These are phyloP conservation scores for Sphaeridia pumilis DNA, from an alignment of 2,888 invertebrate species.

Conservation along the genomic window DNA sequence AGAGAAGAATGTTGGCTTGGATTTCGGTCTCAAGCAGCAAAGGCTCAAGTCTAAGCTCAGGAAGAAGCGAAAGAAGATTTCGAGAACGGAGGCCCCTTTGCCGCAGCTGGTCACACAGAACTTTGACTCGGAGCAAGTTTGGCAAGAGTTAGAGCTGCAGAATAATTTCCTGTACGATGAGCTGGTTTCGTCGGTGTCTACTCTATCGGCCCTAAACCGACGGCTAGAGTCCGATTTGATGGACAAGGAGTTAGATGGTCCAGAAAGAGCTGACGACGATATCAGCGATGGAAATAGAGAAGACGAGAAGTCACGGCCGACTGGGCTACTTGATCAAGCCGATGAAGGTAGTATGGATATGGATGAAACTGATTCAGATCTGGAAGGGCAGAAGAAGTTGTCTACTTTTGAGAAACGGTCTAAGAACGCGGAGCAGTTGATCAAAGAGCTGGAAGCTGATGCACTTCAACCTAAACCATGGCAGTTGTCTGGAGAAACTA, in stretches of 20 bases:
- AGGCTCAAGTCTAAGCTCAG: constrained; percentile 9
- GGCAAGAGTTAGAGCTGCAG: constrained; percentile 83
- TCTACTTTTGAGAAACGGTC: constrained; percentile 67
- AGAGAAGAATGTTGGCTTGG: constrained; percentile 3
- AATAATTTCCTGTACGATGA: constrained; percentile 51
- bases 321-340: too few species aligned
- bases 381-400: constrained; percentile 35
- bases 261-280: too few species aligned
- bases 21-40: constrained; percentile 11
- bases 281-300: too few species aligned
- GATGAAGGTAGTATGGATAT: too few species aligned
- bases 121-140: constrained; percentile 86
- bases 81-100: constrained; percentile 46
- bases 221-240: too few species aligned
- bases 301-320: too few species aligned
- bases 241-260: too few species aligned
- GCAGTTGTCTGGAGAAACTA: constrained; percentile 86
- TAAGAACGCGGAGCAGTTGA: constrained; percentile 55
- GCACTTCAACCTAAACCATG: constrained; percentile 76
- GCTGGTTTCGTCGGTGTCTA: constrained; percentile 50
- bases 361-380: too few species aligned
- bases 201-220: constrained; percentile 41
- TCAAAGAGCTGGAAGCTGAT: constrained; percentile 57
- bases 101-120: constrained; percentile 59
- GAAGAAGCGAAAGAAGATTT: constrained; percentile 14